A percentile compares a stretch with the other conserved stretches of the same genome.
phyloP scores from a whole-genome alignment of 1,140 invertebrate genomes.

The Sesamia nonagrioides region DNA sequence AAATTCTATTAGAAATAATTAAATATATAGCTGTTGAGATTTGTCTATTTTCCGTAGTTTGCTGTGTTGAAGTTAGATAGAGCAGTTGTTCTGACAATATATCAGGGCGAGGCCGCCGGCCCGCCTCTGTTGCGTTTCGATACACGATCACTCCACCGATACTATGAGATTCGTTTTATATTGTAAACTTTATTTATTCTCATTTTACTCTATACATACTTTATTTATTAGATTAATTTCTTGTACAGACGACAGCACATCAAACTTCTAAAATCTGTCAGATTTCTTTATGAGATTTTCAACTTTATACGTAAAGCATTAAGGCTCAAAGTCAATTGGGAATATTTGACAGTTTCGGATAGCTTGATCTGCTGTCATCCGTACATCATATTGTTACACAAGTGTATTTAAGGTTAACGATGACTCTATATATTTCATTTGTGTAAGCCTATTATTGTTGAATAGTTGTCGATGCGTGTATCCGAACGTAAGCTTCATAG shows the following conservation, averaged over 20 bases:
- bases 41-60: slow-evolving; percentile 85
- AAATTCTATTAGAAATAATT: slow-evolving; percentile 60
- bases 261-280: too few relatives aligned
- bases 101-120: slow-evolving; percentile 46
- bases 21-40: slow-evolving; percentile 60
- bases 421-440: slow-evolving; percentile 12
- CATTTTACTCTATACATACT: slow-evolving; percentile 29
- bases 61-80: slow-evolving; percentile 72
- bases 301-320: too few relatives aligned
- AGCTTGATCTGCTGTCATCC: too few relatives aligned
- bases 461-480: slow-evolving; percentile 43
- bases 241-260: too few relatives aligned
- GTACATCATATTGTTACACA: slow-evolving; percentile 37
- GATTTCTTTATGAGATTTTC: too few relatives aligned
- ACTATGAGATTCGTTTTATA: slow-evolving; percentile 46
- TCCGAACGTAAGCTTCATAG: slow-evolving; percentile 60
- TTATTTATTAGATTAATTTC: slow-evolving; percentile 40
- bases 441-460: slow-evolving; percentile 27
- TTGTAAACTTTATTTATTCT: slow-evolving; percentile 44
- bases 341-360: too few relatives aligned
- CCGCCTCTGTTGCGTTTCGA: slow-evolving; percentile 38
- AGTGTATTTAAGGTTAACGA: slow-evolving; percentile 25
- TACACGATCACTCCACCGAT: slow-evolving; percentile 43
- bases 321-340: too few relatives aligned
- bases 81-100: slow-evolving; percentile 74